Base-by-base conservation (phyloP, 2,888 invertebrate species). In the Harmothoe impar region DNA sequence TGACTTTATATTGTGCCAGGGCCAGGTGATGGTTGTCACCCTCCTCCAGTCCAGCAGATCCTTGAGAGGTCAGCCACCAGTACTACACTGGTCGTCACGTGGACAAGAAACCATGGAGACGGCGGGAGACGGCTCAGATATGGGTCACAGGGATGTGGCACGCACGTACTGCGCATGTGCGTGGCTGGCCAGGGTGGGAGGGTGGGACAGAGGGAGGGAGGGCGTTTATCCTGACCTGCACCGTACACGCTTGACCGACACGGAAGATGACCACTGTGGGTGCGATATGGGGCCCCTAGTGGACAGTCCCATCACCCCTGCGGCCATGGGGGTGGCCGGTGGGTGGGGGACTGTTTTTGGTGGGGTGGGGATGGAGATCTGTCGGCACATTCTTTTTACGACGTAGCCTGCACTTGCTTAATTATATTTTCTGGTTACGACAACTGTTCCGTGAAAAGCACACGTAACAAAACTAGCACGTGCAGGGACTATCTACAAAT, bases 231-330 rank as follows among this genome's bases (percentile, higher is more conserved):
- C 52, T 52, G 52, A 52, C 86, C 86, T 54, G 23, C 20, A 29
- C 86, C 25, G 25, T 86, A 29, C 54, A 86, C 86, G 86, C 86
- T 86, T 86, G 86, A 86, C 86, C 86, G 86, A 54, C 86, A 52
- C 54, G 56, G 86, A 86, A 86, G 86, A 86, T 86, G 86, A 31
- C 52, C 86, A 56, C 54, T 31, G 54, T 10, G 86, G 52, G 86
- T 86, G 86, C 86, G 86, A 86, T 86, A 86, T 86, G 86, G 86
- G 54, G n/a, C 54, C 52, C 29, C 35, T 12, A 12, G 20, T 52
- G n/a, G 86, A 54, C 51, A 52, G n/a, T 12, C n/a, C 86, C 86
- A 52, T 52, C 86, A 23, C n/a, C 54, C 52, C 54, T 25, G 29
- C n/a, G 86, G 86, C 10, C 54, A 29, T 25, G 52, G 86, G 86